Evolutionary conservation across 1,140 invertebrate species (phyloP).

Genomic region (Reticulitermes speratus): DNA sequence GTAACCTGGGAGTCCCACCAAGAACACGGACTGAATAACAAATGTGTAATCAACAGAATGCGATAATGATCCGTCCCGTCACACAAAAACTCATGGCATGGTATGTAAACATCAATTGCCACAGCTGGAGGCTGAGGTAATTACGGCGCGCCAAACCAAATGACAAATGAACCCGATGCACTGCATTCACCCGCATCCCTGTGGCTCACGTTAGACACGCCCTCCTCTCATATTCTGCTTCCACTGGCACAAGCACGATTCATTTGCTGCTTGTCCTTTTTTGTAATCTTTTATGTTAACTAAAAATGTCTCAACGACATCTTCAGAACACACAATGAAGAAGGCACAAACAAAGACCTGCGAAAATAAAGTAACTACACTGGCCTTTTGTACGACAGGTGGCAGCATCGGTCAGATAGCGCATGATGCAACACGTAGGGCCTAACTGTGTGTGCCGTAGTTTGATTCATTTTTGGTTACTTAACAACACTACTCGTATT

Average conservation of each 20-base stretch:
- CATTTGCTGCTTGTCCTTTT: slow-evolving; percentile 10
- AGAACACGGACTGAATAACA: slow-evolving; percentile 19
- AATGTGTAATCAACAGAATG: slow-evolving; percentile 16
- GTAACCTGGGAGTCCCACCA: slow-evolving; percentile 12
- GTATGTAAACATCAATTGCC: slow-evolving; percentile 18
- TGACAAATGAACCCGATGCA: slow-evolving; percentile 3
- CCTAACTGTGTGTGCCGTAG: no score
- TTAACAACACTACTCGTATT: no score
- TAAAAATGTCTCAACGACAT: background rate
- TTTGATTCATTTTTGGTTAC: no score
- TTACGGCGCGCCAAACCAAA: background rate
- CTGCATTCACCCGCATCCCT: background rate
- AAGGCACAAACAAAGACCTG: background rate
- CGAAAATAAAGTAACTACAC: no score
- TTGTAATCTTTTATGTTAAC: background rate
- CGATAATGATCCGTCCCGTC: slow-evolving; percentile 17
- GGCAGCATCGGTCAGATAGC: background rate
- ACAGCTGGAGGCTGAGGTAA: slow-evolving; percentile 6
- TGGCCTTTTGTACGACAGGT: background rate
- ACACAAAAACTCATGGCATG: background rate
- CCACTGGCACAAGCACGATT: background rate
- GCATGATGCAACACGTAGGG: no score
- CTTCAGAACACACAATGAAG: background rate
- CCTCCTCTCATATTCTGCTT: background rate
- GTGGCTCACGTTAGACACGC: background rate